A percentile compares a stretch with the other conserved stretches of the same genome.
Conservation (phyloP, 2,797 vertebrate genomes). For the Catharus ustulatus region DNA sequence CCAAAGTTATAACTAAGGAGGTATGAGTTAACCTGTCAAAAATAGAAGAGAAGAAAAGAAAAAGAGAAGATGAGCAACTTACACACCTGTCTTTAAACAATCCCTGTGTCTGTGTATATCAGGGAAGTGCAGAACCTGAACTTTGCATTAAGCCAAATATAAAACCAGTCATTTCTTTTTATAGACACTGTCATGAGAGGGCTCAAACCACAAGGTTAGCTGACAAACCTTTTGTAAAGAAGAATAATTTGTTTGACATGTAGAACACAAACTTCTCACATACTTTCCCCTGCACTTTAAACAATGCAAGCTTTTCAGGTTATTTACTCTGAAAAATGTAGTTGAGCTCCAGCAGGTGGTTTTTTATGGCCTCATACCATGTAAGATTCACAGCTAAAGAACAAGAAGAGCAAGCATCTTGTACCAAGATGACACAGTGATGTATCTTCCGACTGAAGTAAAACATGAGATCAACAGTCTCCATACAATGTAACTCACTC, state of each 20-base stretch:
- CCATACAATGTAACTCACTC: background rate
- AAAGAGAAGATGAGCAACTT: background rate
- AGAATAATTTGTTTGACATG: background rate
- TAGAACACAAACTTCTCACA: background rate
- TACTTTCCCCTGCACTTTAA: background rate
- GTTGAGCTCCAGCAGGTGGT: background rate
- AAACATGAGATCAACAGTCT: background rate
- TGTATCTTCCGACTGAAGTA: background rate
- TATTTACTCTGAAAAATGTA: slow-evolving; percentile 23
- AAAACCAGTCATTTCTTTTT: background rate
- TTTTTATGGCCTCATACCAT: background rate
- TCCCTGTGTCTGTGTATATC: background rate
- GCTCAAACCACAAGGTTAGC: background rate
- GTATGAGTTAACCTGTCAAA: background rate
- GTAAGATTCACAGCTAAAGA: background rate
- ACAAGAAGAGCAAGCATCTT: background rate
- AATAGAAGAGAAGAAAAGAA: background rate
- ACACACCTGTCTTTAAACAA: background rate
- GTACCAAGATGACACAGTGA: background rate
- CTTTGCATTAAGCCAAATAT: background rate
- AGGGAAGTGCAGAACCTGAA: background rate
- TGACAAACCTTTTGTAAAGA: background rate
- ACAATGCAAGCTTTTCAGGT: slow-evolving; percentile 14
- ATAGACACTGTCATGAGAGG: background rate
- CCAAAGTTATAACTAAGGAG: background rate